Percentiles rank a stretch among this genome's conserved stretches.
Conservation (phyloP, 2,888 invertebrate species). For the Aelia acuminata region DNA sequence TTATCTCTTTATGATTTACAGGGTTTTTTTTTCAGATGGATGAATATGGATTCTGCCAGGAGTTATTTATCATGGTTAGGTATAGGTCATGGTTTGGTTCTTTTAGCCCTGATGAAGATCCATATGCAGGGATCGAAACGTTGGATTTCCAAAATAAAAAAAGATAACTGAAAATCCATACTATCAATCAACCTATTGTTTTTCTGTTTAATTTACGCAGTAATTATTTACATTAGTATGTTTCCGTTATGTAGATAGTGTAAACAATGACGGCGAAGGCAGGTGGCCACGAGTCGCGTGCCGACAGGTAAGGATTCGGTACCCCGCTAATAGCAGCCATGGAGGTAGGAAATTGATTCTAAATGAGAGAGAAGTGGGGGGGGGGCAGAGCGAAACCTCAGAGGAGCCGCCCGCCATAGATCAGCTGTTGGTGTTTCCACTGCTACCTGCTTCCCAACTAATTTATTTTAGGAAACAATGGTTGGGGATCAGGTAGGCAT, state of each 20-base stretch:
- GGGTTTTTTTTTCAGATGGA: too few relatives aligned
- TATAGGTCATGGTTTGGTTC: too few relatives aligned
- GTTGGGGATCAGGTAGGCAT: neutral
- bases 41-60: too few relatives aligned
- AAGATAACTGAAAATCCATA: too few relatives aligned
- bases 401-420: neutral
- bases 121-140: too few relatives aligned
- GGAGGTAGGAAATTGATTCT: conserved; percentile 9
- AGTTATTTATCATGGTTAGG: too few relatives aligned
- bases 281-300: neutral
- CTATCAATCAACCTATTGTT: too few relatives aligned
- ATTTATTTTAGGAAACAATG: conserved; percentile 21
- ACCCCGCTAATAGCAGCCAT: neutral
- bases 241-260: neutral
- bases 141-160: too few relatives aligned
- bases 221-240: too few relatives aligned
- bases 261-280: neutral
- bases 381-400: neutral
- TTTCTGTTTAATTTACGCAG: too few relatives aligned
- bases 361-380: neutral
- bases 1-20: too few relatives aligned
- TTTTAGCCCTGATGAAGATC: too few relatives aligned
- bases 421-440: neutral
- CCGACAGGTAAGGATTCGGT: neutral
- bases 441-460: neutral